Evolutionary conservation across 2,113 vertebrate species (phyloP), one percentile per base, ranked within the genome.

Genomic region (Platichthys stellatus): DNA sequence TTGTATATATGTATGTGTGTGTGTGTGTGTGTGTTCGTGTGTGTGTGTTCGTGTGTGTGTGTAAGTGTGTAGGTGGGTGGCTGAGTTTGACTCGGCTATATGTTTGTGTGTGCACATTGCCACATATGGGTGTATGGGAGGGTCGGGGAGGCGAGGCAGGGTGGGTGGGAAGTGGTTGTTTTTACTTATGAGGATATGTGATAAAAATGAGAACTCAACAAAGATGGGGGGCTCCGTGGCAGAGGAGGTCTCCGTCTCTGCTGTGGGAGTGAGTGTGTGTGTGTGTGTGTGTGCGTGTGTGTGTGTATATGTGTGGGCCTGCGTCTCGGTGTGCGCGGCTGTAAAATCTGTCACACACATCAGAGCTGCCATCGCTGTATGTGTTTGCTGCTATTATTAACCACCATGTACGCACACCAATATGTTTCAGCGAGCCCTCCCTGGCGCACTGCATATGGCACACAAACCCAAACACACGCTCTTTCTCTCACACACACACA

Each of bases 381-480:
- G 91, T 81, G 89, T 86, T 82, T 85, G 88, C 86, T 92, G 89
- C 92, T 94, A 95, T 94, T 93, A 94, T 94, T 95, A 94, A 92
- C 93, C 86, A 86, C 91, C 79, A 92, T 86, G 90, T 82, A 90
- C 79, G 63, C 89, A 86, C 89, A 79, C 88, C 92, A 92, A 94
- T 93, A 94, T 93, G 94, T 93, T 94, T 83, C 82, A 85, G 82
- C 89, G 88, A 84, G 84, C 88, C 89, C 81, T 86, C 82, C 81
- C 78, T 76, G 84, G 78, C 69, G 71, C 83, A 23, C 87, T 74
- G 86, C 91, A 92, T 93, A 93, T 92, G 91, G 85, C 78, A 74
- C 87, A 85, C 84, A 86, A 86, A 85, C 5, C 81, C 88, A 89
- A 85, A 91, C 84, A 89, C 45, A 47, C 45, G 45, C 45, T 47